Evolutionary conservation across 1,140 invertebrate species (phyloP), one percentile per base, ranked within the genome.

Genomic region (Acromyrmex charruanus): DNA sequence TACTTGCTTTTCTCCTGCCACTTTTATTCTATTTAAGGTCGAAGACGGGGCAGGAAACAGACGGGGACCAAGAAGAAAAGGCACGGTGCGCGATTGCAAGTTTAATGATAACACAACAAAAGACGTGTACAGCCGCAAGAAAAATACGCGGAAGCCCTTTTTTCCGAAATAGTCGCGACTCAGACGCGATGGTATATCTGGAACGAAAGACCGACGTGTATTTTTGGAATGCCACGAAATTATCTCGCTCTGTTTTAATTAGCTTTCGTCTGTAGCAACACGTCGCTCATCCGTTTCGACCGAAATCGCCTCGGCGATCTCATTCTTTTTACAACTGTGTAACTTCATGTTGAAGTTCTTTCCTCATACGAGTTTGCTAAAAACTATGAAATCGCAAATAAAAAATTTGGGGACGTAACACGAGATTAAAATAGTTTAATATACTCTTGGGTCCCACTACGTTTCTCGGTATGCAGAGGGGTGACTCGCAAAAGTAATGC

Each of bases 51-150:
- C 28, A 10, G 25, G 49, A 39, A 69, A 16, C 49, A 16, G 49
- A 16, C 28, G 28, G 28, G 28, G 28, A 14, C 18, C 77, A 16
- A 39, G 49, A 81, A 81, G 77, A 81, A 81, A 81, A 44, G 77
- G 16, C 58, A 39, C 58, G 35, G 31, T 31, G 77, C 61, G 77
- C 61, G 63, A n/a, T 81, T 71, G 65, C 77, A 81, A 81, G 77
- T 81, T 81, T 81, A 81, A 81, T 55, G 77, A 81, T 81, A 81
- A 71, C 65, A 25, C 65, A 69, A 81, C 63, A 81, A 81, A 69
- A 69, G 65, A 55, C 49, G 77, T 35, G 31, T 39, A 58, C 63
- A 53, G 16, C n/a, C 31, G 3, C 65, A 55, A 28, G 63, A 53
- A 69, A 35, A 69, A 69, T 35, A 81, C 66, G 28, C 55, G 65